phyloP scores from a whole-genome alignment of 2,888 invertebrate species.

The Yponomeuta evonymella region DNA sequence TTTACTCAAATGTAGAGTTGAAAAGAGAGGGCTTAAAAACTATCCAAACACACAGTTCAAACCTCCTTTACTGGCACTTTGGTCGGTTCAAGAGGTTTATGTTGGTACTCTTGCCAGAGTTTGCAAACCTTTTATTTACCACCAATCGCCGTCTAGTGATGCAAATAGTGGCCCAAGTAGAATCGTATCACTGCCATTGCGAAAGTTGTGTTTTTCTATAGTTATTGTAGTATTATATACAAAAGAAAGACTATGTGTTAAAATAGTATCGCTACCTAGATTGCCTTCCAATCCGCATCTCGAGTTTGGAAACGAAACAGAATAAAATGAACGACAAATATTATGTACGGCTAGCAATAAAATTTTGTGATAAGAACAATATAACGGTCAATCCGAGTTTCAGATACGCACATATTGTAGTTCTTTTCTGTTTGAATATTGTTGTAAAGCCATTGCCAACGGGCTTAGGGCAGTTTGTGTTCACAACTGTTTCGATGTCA shows the following conservation, averaged over 20 bases:
- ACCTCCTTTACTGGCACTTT: too few species aligned
- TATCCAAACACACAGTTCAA: too few species aligned
- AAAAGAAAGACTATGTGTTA: background rate
- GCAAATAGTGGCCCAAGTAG: background rate
- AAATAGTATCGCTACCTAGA: background rate
- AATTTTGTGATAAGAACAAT: conserved; percentile 58
- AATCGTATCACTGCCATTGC: conserved; percentile 44
- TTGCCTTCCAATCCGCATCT: background rate
- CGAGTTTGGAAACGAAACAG: background rate
- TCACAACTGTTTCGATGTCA: conserved; percentile 52
- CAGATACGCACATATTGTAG: conserved; percentile 46
- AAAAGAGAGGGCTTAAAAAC: background rate
- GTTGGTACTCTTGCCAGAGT: too few species aligned
- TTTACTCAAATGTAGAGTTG: background rate
- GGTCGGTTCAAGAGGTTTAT: too few species aligned
- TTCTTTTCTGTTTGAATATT: background rate
- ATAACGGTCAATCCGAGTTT: conserved; percentile 36
- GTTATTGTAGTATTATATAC: conserved; percentile 5
- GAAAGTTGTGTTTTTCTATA: conserved; percentile 38
- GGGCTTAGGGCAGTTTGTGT: conserved; percentile 27
- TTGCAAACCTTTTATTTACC: background rate
- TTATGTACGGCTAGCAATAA: conserved; percentile 65
- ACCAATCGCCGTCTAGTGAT: background rate
- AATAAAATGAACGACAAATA: conserved; percentile 3
- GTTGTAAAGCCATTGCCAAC: background rate